Conservation (phyloP, 1,140 invertebrate genomes). For the Drosophila leontia region DNA sequence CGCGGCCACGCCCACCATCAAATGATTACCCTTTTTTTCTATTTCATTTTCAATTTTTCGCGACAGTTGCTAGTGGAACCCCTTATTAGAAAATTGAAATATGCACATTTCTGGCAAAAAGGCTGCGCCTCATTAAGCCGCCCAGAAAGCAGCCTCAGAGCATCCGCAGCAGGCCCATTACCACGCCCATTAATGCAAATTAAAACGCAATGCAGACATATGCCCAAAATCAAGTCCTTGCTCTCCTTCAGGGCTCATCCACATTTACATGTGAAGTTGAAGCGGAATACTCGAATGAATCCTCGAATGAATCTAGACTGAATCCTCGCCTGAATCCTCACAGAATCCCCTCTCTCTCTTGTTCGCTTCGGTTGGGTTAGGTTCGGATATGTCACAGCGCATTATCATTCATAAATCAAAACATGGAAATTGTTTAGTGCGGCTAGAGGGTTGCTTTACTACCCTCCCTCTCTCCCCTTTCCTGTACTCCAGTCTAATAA, state of each 20-base stretch:
- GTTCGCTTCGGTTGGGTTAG: conserved; percentile 25
- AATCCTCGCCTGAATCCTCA: background rate
- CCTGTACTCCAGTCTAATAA: conserved; percentile 61
- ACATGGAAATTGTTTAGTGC: conserved; percentile 71
- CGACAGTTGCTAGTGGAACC: conserved; percentile 54
- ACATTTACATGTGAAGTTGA: background rate
- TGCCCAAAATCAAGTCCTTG: conserved; percentile 57
- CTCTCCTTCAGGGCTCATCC: conserved; percentile 16
- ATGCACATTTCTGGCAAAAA: conserved; percentile 9
- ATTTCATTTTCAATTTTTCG: conserved; percentile 13
- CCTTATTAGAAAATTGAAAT: conserved; percentile 21
- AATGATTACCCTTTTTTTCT: conserved; percentile 43
- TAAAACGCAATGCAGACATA: conserved; percentile 82
- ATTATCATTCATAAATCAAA: conserved; percentile 85
- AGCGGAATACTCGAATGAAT: background rate
- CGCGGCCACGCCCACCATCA: conserved; percentile 44
- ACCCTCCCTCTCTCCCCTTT: background rate
- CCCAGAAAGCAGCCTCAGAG: conserved; percentile 17
- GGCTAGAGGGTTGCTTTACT: conserved; percentile 33
- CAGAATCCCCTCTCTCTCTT: background rate
- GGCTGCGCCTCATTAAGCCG: conserved; percentile 69
- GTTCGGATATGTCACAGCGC: conserved; percentile 76
- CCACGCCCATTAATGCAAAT: conserved; percentile 84
- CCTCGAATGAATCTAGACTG: too few relatives aligned
- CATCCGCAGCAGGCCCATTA: conserved; percentile 53